Evolutionary conservation across 2,113 vertebrate genomes (phyloP).

Genomic region (Excalfactoria chinensis): DNA sequence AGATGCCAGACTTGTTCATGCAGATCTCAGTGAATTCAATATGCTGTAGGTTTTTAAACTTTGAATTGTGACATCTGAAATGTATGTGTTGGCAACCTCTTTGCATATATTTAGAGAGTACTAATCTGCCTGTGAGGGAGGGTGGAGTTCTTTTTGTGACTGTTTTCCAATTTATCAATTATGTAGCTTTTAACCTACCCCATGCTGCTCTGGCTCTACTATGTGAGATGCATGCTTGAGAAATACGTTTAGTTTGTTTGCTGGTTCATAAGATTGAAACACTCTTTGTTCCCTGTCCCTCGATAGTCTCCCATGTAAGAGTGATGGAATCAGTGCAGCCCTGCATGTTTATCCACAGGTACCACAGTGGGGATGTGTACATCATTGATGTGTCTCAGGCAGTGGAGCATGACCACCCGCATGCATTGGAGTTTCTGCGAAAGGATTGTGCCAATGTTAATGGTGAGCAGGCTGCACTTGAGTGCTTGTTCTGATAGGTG

Average conservation of each 20-base stretch:
- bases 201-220: not conserved
- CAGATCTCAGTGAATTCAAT: constrained; percentile 99
- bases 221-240: rapidly evolving
- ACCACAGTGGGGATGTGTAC: constrained; percentile 85
- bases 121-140: not conserved
- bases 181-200: not conserved
- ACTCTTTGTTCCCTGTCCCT: not conserved
- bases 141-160: not conserved
- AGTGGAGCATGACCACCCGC: constrained; percentile 95
- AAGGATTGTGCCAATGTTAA: constrained; percentile 95
- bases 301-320: rapidly evolving
- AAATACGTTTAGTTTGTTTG: not conserved
- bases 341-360: constrained; percentile 73
- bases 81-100: not conserved
- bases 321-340: not conserved
- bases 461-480: constrained; percentile 75
- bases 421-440: constrained; percentile 93
- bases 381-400: constrained; percentile 97
- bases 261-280: not conserved
- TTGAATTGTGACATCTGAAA: constrained; percentile 14
- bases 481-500: not conserved
- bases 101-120: not conserved
- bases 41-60: constrained; percentile 83
- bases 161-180: not conserved
- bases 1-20: constrained; percentile 92